These are phyloP conservation scores for Mya arenaria DNA, from an alignment of 1,140 invertebrate species.

Conservation along the genomic window DNA sequence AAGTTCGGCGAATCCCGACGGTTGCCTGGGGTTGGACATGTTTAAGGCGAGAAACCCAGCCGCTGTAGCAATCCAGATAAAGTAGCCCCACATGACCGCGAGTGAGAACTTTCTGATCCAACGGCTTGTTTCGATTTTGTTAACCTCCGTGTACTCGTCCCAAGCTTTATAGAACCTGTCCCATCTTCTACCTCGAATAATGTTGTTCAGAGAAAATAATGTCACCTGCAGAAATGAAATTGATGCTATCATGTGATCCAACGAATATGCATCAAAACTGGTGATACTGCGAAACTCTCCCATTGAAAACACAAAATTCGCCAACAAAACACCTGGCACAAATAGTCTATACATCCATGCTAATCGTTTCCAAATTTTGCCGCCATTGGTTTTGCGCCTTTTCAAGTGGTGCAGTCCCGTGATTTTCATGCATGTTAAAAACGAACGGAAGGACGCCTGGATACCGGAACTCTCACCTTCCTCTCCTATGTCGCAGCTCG, in stretches of 20 bases:
- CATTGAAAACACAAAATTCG: conserved; percentile 43
- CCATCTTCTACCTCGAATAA: conserved; percentile 1
- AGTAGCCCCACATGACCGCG: neutral
- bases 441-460: neutral
- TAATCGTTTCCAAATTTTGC: neutral
- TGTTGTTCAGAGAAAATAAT: conserved; percentile 23
- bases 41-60: conserved; percentile 6
- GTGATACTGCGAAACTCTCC: conserved; percentile 13
- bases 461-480: neutral
- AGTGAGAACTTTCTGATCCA: neutral
- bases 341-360: neutral
- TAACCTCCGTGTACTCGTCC: conserved; percentile 9
- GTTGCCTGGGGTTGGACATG: neutral
- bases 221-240: conserved; percentile 43
- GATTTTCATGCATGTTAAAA: conserved; percentile 28
- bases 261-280: conserved; percentile 21
- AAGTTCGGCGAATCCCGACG: neutral
- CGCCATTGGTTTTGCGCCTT: neutral
- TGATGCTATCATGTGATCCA: conserved; percentile 30
- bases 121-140: neutral
- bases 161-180: conserved; percentile 28
- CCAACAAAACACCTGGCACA: neutral
- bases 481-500: no score
- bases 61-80: conserved; percentile 4
- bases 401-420: conserved; percentile 34